Conservation (phyloP, 2,797 vertebrate species). For the Syncerus caffer region DNA sequence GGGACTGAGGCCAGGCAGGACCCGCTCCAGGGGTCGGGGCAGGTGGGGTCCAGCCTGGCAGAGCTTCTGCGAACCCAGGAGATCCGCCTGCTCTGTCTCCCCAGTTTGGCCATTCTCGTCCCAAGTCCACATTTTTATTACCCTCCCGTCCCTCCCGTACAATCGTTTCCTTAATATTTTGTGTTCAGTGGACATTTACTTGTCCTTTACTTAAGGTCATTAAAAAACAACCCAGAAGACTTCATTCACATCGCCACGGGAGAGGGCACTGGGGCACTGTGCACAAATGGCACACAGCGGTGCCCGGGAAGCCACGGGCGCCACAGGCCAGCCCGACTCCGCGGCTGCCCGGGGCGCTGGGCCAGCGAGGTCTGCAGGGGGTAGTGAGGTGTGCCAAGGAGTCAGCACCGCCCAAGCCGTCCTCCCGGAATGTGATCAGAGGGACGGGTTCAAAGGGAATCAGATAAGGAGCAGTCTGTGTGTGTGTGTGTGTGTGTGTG, state of each 20-base stretch:
- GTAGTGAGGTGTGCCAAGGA: neutral
- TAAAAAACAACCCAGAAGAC: neutral
- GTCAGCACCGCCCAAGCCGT: neutral
- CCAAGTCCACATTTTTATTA: neutral
- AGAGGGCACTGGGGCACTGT: neutral
- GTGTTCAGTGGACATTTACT: neutral
- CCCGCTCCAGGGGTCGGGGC: neutral
- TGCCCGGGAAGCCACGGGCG: neutral
- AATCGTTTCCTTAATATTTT: neutral
- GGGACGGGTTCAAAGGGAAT: neutral
- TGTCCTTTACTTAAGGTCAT: neutral
- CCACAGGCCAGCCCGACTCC: neutral
- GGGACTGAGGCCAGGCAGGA: neutral
- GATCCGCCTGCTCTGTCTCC: fast-evolving
- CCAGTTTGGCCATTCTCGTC: neutral
- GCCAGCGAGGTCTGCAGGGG: neutral
- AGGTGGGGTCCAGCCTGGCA: neutral
- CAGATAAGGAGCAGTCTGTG: neutral
- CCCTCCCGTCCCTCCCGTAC: neutral
- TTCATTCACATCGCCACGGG: neutral
- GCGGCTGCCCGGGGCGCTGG: neutral
- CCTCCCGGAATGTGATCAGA: neutral
- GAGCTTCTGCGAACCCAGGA: neutral
- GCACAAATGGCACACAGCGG: neutral
- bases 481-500: neutral